These are phyloP conservation scores for Limanda limanda DNA, from an alignment of 2,113 vertebrate species.

Conservation along the genomic window DNA sequence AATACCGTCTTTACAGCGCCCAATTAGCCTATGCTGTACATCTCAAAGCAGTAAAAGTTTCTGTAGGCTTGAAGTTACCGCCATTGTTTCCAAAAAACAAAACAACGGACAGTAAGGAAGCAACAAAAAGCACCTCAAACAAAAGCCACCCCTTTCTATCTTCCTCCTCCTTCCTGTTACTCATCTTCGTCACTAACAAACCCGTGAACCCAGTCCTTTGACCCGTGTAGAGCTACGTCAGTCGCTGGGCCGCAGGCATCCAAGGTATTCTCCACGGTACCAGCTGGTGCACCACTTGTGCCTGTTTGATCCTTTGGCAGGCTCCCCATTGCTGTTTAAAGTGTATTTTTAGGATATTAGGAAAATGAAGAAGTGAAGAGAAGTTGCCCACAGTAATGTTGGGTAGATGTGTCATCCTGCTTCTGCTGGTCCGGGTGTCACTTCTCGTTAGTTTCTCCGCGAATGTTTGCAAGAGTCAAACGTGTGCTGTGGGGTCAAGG, in stretches of 20 bases:
- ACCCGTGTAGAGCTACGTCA: slow-evolving; percentile 63
- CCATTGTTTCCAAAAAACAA: slow-evolving; percentile 17
- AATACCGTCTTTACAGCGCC: not conserved
- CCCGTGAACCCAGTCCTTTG: slow-evolving; percentile 60
- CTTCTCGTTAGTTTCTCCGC: slow-evolving; percentile 49
- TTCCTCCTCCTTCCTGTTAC: slow-evolving; percentile 37
- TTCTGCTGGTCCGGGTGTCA: slow-evolving; percentile 46
- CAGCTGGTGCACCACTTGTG: slow-evolving; percentile 75
- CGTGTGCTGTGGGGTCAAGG: slow-evolving; percentile 29
- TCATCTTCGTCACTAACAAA: slow-evolving; percentile 61
- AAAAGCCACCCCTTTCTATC: slow-evolving; percentile 36
- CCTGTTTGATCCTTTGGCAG: slow-evolving; percentile 77
- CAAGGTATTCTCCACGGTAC: slow-evolving; percentile 70
- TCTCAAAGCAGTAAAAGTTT: slow-evolving; percentile 6
- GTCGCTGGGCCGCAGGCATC: slow-evolving; percentile 54
- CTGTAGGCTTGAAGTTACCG: not conserved
- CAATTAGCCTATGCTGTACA: not conserved
- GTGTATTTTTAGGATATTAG: slow-evolving; percentile 73
- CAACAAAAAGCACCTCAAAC: slow-evolving; percentile 25
- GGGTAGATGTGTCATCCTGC: slow-evolving; percentile 59
- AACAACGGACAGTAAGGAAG: not conserved
- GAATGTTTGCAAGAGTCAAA: slow-evolving; percentile 35
- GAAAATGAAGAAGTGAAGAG: slow-evolving; percentile 46
- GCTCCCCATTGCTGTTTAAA: slow-evolving; percentile 52
- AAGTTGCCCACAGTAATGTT: slow-evolving; percentile 59